Percentiles rank a stretch among this genome's conserved stretches.
Conservation (phyloP, 2,888 invertebrate genomes). For the Tetragonula carbonaria region DNA sequence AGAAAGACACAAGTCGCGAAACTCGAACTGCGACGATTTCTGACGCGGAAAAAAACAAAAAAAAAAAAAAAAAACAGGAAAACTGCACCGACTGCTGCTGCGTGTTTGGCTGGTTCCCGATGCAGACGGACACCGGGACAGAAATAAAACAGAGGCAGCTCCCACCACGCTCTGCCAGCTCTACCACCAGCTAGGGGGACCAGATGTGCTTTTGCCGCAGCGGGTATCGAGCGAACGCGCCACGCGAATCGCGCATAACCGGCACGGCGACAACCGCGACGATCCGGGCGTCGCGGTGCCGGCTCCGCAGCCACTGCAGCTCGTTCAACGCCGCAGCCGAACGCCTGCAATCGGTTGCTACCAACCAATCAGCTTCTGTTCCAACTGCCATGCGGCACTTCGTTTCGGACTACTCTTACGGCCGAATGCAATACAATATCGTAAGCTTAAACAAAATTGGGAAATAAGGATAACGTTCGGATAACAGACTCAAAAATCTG, state of each 20-base stretch:
- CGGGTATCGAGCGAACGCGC: slow-evolving; percentile 72
- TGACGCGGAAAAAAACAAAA: not conserved
- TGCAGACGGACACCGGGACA: slow-evolving; percentile 70
- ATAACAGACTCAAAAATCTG: too few relatives aligned
- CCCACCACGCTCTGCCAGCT: slow-evolving; percentile 72
- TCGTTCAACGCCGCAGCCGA: slow-evolving; percentile 48
- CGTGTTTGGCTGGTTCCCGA: slow-evolving; percentile 33
- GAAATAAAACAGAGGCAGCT: slow-evolving; percentile 81
- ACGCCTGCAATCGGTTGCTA: slow-evolving; percentile 5
- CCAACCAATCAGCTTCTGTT: not conserved
- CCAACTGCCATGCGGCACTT: not conserved
- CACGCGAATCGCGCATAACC: slow-evolving; percentile 61
- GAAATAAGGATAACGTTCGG: too few relatives aligned
- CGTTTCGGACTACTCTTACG: not conserved
- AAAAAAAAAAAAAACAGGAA: not conserved
- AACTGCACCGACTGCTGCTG: slow-evolving; percentile 25
- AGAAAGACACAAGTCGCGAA: not conserved
- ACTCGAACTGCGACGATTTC: not conserved
- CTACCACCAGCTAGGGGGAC: slow-evolving; percentile 43
- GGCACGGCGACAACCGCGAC: slow-evolving; percentile 18
- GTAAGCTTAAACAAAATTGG: too few relatives aligned
- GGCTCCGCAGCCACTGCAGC: slow-evolving; percentile 61
- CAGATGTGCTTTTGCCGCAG: slow-evolving; percentile 72
- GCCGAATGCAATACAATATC: too few relatives aligned
- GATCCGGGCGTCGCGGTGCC: slow-evolving; percentile 66